Evolutionary conservation across 2,888 invertebrate genomes (phyloP), one percentile per base, ranked within the genome.

Genomic region (Pemphredon lugubris): DNA sequence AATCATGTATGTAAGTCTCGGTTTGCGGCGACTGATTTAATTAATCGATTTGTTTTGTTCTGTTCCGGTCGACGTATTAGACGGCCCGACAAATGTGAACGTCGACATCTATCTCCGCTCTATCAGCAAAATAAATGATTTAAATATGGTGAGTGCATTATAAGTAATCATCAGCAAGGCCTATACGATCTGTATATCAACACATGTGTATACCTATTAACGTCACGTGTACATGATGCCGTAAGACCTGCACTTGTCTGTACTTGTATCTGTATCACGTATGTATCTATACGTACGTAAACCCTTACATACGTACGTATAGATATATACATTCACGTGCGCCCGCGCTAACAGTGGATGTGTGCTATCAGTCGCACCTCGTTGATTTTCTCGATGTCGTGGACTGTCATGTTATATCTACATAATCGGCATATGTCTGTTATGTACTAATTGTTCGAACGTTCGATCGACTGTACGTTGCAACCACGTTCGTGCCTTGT

Each of bases 51-150:
- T 90, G 86, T 91, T 90, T 90, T 91, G 86, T 91, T 90, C 90
- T 90, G 86, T 88, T 88, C 85, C 87, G 85, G 85, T 82, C 83
- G 83, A 84, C 84, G 83, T 85, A 94, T 95, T 93, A 92, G 95
- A 95, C 91, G 94, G 94, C 91, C 95, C 97, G 88, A 96, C 97
- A 90, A 92, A 94, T 92, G 97, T 98, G 90, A 91, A 92, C 90
- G 97, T 98, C 93, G 98, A 98, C 95, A 94, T 98, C 93, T 96
- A 94, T 92, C 95, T 98, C 86, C 95, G 98, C 90, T 98, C 97
- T 93, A 97, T 98, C 94, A 97, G 97, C 94, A 97, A 97, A 95
- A 98, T 98, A 93, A 96, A 97, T 93, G 98, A 98, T 95, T 97
- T 97, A 92, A 96, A 97, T 93, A 98, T 98, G 98, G 98, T 97